These are phyloP conservation scores for Arrhamphus sclerolepis DNA, from an alignment of 2,797 vertebrate genomes.

Conservation along the genomic window DNA sequence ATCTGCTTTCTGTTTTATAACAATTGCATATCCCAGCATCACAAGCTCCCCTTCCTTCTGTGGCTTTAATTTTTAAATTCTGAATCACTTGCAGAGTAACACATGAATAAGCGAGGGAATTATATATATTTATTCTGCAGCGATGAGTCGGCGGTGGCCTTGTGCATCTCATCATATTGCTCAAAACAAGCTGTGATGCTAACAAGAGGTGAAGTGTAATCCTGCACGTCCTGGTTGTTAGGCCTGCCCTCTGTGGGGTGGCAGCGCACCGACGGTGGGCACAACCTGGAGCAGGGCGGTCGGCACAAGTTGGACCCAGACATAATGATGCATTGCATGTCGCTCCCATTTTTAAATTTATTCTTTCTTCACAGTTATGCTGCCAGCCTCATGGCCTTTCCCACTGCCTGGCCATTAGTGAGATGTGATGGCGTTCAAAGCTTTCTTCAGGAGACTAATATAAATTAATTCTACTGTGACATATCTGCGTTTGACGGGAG, in stretches of 20 bases:
- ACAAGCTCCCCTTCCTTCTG: slow-evolving; percentile 4
- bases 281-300: slow-evolving; percentile 45
- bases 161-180: slow-evolving; percentile 9
- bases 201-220: slow-evolving; percentile 43
- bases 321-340: slow-evolving; percentile 51
- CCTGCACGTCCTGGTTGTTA: slow-evolving; percentile 2
- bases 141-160: not conserved
- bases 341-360: slow-evolving; percentile 17
- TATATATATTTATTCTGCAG: slow-evolving; percentile 17
- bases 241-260: slow-evolving; percentile 29
- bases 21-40: slow-evolving; percentile 15
- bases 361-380: slow-evolving; percentile 25
- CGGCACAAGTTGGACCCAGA: slow-evolving; percentile 25
- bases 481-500: slow-evolving; percentile 30
- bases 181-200: slow-evolving; percentile 34
- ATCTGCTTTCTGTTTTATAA: slow-evolving; percentile 41
- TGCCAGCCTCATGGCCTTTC: slow-evolving; percentile 39
- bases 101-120: slow-evolving; percentile 37
- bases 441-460: slow-evolving; percentile 49
- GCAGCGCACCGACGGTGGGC: slow-evolving; percentile 23
- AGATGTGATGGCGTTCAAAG: slow-evolving; percentile 44
- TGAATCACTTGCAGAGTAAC: slow-evolving; percentile 17
- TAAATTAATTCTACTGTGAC: slow-evolving; percentile 41
- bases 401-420: slow-evolving; percentile 59
- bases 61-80: slow-evolving; percentile 16